Evolutionary conservation across 92 coral and sea anemone species (phyloP), one percentile per base, ranked within the genome.

Genomic region (Phenganax subtilis): DNA sequence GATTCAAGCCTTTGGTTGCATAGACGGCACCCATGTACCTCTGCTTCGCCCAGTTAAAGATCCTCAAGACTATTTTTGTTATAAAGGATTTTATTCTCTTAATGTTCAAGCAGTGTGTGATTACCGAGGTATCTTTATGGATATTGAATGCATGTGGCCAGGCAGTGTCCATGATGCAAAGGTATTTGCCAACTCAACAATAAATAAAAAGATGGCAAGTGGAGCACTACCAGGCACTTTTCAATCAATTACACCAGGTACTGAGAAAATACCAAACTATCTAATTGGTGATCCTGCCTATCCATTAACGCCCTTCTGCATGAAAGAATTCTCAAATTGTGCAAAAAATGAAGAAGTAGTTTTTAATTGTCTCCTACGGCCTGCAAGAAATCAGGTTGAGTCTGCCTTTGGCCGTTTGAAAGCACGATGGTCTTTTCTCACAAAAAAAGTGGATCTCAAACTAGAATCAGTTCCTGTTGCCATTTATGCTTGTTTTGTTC

Each of bases 81-180:
- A 59, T 20, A 59, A 59, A 59, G 25, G 16, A 20, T 59, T 59
- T 59, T 59, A 59, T 59, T 59, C 65, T 37, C 47, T 37, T 37
- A 37, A 37, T 37, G 47, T 37, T 37, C 47, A 37, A 37, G 47
- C 65, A 3, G 65, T 59, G 25, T 59, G 65, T 7, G 25, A 59
- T 14, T 59, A 59, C 65, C 16, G 7, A 59, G 65, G 65, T 14
- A 59, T 57, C 12, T 57, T 57, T 16, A 20, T 20, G 25, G 25
- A 20, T 20, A 20, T 59, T 59, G 65, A 59, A 59, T 59, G 65
- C 65, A 59, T 14, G 65, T 59, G 65, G 65, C 65, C 65, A 14
- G 65, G 65, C n/a, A 20, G 65, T 59, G 65, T 59, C 25, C n/a
- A 59, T 59, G 65, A 59, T 59, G 65, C 65, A 14, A 59, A 59